phyloP scores from a whole-genome alignment of 1,140 invertebrate species.

The Brachionus plicatilis region DNA sequence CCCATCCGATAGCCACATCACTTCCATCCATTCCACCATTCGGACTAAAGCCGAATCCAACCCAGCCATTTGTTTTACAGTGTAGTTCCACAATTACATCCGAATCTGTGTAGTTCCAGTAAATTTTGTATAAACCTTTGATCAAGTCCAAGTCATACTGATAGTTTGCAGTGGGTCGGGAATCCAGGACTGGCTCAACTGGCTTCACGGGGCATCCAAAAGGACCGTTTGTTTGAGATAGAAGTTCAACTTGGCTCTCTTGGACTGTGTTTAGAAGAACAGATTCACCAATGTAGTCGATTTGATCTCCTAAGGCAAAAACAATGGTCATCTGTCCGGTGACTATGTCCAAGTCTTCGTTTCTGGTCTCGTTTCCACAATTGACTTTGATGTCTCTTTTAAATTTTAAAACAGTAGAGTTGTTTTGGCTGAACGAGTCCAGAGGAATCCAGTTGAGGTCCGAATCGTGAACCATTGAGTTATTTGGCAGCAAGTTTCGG shows the following conservation, averaged over 20 bases:
- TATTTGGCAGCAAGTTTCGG: background rate
- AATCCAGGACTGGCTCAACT: background rate
- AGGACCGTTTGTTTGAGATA: background rate
- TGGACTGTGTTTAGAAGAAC: background rate
- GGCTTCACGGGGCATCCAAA: background rate
- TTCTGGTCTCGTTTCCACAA: background rate
- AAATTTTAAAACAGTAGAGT: slow-evolving; percentile 20
- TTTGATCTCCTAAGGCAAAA: background rate
- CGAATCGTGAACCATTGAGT: background rate
- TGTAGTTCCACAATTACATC: background rate
- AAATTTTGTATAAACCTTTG: background rate
- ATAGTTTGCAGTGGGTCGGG: background rate
- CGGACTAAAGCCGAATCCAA: slow-evolving; percentile 72
- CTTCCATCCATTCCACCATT: slow-evolving; percentile 71
- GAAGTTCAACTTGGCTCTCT: background rate
- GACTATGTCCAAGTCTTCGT: background rate
- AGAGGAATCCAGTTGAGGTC: background rate
- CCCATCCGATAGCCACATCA: slow-evolving; percentile 76
- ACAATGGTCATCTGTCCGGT: background rate
- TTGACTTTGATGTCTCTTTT: background rate
- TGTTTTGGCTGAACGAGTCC: background rate
- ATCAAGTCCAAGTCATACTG: background rate
- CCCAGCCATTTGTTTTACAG: slow-evolving; percentile 66
- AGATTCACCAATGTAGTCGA: background rate
- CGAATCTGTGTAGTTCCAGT: slow-evolving; percentile 12